Base-by-base conservation (phyloP, 2,797 vertebrate species). In the Percopsis omiscomaycus region DNA sequence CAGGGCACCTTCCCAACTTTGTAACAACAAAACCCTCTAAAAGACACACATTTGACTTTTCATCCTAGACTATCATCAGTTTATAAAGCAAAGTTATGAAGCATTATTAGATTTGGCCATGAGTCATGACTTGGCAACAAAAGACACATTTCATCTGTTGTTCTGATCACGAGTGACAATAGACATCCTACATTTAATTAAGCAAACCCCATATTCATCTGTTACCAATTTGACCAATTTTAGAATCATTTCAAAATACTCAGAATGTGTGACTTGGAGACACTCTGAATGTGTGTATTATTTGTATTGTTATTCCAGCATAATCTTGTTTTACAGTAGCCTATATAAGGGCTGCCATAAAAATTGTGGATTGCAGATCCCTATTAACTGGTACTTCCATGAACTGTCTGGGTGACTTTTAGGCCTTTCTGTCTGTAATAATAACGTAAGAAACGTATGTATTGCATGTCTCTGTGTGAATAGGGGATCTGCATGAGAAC, bases 401-500 rank as follows among this genome's bases (percentile, higher is more conserved):
- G 22, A 54, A 56, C 62, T 55, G 68, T 56, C 14, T 49, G 27
- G 54, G 74, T 52, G 55, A 54, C 47, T 54, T 51, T 56, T 28
- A 4, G 67, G 52, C 22, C 52, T 54, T 54, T 28, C 27, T 28
- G 16, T 11, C 59, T 37, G 37, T 37, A 37, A 37, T 37, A 37
- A 37, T 37, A 8, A 30, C 55, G 29, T 59, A 37, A 28, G 6
- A 4, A 57, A 62, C 51, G 58, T 49, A 51, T 63, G 53, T 44
- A 27, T 64, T 55, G 61, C 52, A 68, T 55, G 56, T 71, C 14
- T 50, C 15, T 47, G 61, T 68, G 73, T 85, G 83, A 85, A 75
- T 77, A 73, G 77, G 69, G 49, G 77, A 77, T 73, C 74, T 84
- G 80, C 80, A 87, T 88, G 74, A 80, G 85, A 90, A 90, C 77